Evolutionary conservation across 30 jellyfish, hydroid and myxozoan species (phyloP).

Genomic region (Aurelia coerulea): DNA sequence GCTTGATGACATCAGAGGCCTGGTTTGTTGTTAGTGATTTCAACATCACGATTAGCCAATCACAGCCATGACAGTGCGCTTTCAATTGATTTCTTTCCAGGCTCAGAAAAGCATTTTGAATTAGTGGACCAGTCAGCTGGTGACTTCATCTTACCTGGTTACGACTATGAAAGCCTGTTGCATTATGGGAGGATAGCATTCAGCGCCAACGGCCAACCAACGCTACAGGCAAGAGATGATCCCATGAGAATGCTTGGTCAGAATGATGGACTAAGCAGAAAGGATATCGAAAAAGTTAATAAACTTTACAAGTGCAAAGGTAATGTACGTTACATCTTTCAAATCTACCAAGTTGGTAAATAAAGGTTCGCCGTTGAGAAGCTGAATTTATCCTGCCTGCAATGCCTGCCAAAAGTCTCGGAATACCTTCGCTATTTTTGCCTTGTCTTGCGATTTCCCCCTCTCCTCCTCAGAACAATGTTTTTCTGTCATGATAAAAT

Average conservation of each 20-base stretch:
- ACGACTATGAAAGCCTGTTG: slow-evolving; percentile 41
- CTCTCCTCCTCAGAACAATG: too few species aligned
- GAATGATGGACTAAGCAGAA: slow-evolving; percentile 15
- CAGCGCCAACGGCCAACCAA: slow-evolving; percentile 31
- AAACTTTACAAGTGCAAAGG: slow-evolving; percentile 32
- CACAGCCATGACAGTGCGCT: too few species aligned
- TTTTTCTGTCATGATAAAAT: too few species aligned
- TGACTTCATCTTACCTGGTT: not conserved
- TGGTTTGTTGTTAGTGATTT: too few species aligned
- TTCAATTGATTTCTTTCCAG: not conserved
- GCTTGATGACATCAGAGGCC: too few species aligned
- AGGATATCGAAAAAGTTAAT: slow-evolving; percentile 33
- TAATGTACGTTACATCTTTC: not conserved
- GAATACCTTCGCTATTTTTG: too few species aligned
- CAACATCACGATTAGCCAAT: too few species aligned
- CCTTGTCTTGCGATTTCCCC: too few species aligned
- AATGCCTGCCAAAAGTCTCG: too few species aligned
- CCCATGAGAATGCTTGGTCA: slow-evolving; percentile 25
- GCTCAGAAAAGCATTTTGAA: not conserved
- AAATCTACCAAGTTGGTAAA: too few species aligned
- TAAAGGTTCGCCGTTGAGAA: too few species aligned
- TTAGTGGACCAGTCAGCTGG: slow-evolving; percentile 29
- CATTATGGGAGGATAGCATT: slow-evolving; percentile 28
- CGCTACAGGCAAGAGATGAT: slow-evolving; percentile 34
- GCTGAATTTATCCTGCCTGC: too few species aligned